These are phyloP conservation scores for Umimayanthus chanpuru DNA, from an alignment of 92 coral and sea anemone genomes.

Conservation along the genomic window DNA sequence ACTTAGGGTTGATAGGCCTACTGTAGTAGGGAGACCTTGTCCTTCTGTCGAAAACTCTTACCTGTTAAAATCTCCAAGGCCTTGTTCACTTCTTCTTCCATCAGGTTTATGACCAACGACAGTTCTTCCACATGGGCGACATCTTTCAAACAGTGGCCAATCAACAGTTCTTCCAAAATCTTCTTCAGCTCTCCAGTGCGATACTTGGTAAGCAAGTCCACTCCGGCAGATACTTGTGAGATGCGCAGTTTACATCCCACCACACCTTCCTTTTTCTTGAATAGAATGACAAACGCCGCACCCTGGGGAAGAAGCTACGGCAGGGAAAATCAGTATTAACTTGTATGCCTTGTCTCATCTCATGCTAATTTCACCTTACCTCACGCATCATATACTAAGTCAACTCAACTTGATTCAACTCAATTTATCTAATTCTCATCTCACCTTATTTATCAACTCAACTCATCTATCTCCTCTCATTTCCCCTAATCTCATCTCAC, in stretches of 20 bases:
- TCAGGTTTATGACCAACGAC: neutral
- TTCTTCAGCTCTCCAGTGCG: neutral
- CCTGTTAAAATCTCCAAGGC: conserved; percentile 5
- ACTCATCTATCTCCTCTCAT: too few relatives aligned
- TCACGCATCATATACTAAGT: too few relatives aligned
- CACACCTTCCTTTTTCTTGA: neutral
- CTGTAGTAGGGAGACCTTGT: too few relatives aligned
- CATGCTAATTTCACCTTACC: too few relatives aligned
- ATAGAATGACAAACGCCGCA: conserved; percentile 21
- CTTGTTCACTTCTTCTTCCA: conserved; percentile 14
- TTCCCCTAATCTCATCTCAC: too few relatives aligned
- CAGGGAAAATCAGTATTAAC: neutral
- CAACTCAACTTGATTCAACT: too few relatives aligned
- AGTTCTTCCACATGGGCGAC: neutral
- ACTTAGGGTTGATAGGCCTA: too few relatives aligned
- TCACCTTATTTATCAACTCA: too few relatives aligned
- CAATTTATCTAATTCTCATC: too few relatives aligned
- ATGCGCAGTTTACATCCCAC: conserved; percentile 36
- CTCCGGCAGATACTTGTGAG: conserved; percentile 19
- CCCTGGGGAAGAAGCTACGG: conserved; percentile 29
- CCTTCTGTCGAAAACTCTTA: neutral
- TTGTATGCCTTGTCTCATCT: too few relatives aligned
- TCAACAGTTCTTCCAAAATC: neutral
- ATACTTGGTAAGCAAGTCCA: conserved; percentile 8
- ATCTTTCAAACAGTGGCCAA: neutral